Evolutionary conservation across 2,888 invertebrate species (phyloP).

Genomic region (Euplexia lucipara): DNA sequence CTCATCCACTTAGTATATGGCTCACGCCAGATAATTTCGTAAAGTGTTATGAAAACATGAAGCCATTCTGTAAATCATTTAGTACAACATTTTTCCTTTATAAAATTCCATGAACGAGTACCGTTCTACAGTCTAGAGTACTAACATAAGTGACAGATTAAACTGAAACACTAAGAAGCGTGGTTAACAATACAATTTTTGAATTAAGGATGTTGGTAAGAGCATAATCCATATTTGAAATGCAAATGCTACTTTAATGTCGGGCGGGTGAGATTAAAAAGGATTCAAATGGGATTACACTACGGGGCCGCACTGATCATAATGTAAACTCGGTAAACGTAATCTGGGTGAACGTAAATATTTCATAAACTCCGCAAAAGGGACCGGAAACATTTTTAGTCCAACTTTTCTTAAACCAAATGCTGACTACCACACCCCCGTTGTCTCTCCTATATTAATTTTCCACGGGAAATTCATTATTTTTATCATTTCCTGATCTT

Average conservation of each 20-base stretch:
- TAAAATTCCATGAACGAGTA: constrained; percentile 2
- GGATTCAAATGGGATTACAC: constrained; percentile 70
- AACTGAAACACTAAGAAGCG: constrained; percentile 42
- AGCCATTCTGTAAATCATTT: background rate
- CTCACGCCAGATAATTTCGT: too few species aligned
- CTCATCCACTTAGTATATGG: too few species aligned
- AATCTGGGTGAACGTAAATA: constrained; percentile 63
- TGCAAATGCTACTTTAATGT: constrained; percentile 66
- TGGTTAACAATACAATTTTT: constrained; percentile 52
- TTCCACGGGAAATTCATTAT: constrained; percentile 36
- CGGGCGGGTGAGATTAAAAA: constrained; percentile 71
- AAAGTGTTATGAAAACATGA: too few species aligned
- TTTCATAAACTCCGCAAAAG: constrained; percentile 56
- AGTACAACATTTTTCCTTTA: too few species aligned
- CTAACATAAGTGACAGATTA: constrained; percentile 24
- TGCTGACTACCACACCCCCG: constrained; percentile 27
- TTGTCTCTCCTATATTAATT: constrained; percentile 40
- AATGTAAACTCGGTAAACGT: constrained; percentile 69
- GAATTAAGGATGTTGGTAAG: constrained; percentile 59
- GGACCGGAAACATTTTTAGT: constrained; percentile 51
- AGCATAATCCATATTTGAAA: constrained; percentile 69
- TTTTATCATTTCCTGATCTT: constrained; percentile 45
- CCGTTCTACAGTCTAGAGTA: background rate
- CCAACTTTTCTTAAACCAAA: constrained; percentile 54
- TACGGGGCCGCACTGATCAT: constrained; percentile 65